Percentiles rank a stretch among this genome's conserved stretches.
Conservation (phyloP, 2,888 invertebrate species). For the Monoplex corrugatus region DNA sequence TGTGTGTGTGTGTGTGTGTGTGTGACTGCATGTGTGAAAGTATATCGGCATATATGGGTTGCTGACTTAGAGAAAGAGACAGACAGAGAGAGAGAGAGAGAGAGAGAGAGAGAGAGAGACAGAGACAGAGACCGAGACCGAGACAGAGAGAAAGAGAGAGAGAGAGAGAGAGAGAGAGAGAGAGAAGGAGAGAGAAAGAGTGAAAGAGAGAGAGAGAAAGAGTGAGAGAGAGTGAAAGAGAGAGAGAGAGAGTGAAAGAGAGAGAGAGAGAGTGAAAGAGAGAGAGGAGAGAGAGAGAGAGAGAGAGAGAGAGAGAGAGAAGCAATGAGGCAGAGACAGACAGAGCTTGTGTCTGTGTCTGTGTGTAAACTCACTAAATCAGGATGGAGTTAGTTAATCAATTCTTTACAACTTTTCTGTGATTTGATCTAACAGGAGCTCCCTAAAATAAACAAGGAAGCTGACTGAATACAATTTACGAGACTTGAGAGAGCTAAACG, state of each 20-base stretch:
- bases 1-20: constrained; percentile 1
- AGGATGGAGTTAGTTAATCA: no score
- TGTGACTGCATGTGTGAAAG: background rate
- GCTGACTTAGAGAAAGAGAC: background rate
- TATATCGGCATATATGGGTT: background rate
- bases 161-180: background rate
- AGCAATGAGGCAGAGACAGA: background rate
- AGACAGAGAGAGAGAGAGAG: background rate
- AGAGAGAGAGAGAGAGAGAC: constrained; percentile 1
- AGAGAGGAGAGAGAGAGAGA: background rate
- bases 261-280: no score
- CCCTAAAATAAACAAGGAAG: no score
- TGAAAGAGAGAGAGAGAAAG: background rate
- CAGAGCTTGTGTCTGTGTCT: no score
- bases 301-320: constrained; percentile 9
- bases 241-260: background rate
- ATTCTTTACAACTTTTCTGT: no score
- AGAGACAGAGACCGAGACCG: background rate
- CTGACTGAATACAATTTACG: no score
- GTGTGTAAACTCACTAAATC: no score
- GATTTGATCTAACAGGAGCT: no score
- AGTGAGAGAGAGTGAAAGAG: background rate
- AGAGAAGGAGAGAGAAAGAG: background rate
- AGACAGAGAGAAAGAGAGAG: constrained; percentile 20
- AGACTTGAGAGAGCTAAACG: background rate